Base-by-base conservation (phyloP, 2,888 invertebrate genomes). In the Meloe dianella region DNA sequence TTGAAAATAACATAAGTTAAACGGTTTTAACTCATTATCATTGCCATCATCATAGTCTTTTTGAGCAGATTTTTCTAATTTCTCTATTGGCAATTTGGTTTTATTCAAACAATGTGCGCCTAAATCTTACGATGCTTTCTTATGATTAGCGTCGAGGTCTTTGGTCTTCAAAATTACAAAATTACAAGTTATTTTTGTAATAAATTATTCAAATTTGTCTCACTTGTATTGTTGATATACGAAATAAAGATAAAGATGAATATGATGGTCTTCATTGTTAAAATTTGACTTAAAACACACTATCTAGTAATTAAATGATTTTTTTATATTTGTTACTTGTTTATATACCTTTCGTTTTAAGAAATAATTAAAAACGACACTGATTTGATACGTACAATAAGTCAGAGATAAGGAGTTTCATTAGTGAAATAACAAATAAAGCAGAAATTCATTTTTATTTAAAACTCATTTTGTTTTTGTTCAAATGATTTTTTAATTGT, bases 11-110 rank as follows among this genome's bases (percentile, higher is more conserved):
- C 27, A 27, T 3, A 3, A 4, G 2, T 3, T 27, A 27, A 3
- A 27, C 2, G 27, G 2, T 27, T 27, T 83, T 74, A 0, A 81
- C 79, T 70, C 85, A 86, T 51, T 85, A 84, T 71, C 85, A 85
- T 86, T 83, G n/a, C n/a, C n/a, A 12, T 62, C 56, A 10, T 59
- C 35, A 10, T 54, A 54, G 10, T 51, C 1, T 0, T 12, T 22
- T 12, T 54, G 54, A 24, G 14, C 14, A 24, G 24, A 54, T 24
- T 12, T 24, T 4, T 24, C 2, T 6, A 54, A 54, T 24, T 24
- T 24, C 2, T 54, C 54, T 24, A 24, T 12, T 3, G 54, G 54
- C 10, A 24, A 24, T 54, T 54, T 54, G 0, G 54, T 54, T 12
- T 22, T 24, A 24, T 22, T 14, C 14, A 54, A 20, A 24, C 54